Conservation (phyloP, 2,888 invertebrate genomes). For the Micropterix aruncella region DNA sequence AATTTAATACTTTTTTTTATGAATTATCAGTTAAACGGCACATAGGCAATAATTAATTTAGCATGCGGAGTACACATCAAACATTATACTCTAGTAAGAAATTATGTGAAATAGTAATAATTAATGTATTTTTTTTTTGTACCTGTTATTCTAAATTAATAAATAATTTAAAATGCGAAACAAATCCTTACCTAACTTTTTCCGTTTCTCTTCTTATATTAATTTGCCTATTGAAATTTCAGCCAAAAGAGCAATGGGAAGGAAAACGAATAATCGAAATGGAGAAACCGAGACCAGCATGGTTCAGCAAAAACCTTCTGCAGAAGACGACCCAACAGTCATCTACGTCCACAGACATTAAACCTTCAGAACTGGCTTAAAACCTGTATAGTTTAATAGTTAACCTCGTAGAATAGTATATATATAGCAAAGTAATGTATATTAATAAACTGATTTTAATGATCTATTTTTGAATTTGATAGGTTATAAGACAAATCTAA, state of each 20-base stretch:
- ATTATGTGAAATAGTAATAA: not conserved
- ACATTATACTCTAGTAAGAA: too few relatives aligned
- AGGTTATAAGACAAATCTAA: too few relatives aligned
- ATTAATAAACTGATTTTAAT: too few relatives aligned
- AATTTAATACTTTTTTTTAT: too few relatives aligned
- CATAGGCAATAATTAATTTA: too few relatives aligned
- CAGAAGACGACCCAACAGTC: slow-evolving; percentile 63
- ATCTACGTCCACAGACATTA: slow-evolving; percentile 55
- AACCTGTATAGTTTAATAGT: too few relatives aligned
- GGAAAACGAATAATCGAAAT: slow-evolving; percentile 76
- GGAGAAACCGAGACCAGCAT: slow-evolving; percentile 69
- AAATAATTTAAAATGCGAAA: slow-evolving; percentile 2
- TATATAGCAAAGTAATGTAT: too few relatives aligned
- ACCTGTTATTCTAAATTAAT: not conserved
- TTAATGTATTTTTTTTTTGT: not conserved
- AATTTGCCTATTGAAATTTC: slow-evolving; percentile 13
- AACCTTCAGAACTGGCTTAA: slow-evolving; percentile 58
- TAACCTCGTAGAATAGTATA: too few relatives aligned
- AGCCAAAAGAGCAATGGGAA: slow-evolving; percentile 44
- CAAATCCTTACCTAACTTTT: slow-evolving; percentile 3
- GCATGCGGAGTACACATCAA: too few relatives aligned
- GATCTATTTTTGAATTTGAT: too few relatives aligned
- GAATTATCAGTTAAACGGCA: too few relatives aligned
- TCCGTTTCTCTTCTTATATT: not conserved
- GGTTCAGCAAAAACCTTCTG: slow-evolving; percentile 78